Conservation (phyloP, 1,140 invertebrate genomes). For the Ooceraea biroi region DNA sequence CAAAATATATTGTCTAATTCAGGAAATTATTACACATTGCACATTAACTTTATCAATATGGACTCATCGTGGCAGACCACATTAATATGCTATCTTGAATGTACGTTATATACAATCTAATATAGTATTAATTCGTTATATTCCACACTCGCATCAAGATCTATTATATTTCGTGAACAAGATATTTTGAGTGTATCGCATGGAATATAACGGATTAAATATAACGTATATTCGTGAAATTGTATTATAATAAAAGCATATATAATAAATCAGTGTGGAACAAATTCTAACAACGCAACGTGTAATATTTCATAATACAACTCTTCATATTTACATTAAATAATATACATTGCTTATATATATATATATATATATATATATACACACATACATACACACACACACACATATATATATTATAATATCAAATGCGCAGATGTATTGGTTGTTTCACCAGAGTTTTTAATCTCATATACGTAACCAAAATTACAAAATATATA, state of each 20-base stretch:
- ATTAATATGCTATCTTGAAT: neutral
- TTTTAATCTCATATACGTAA: neutral
- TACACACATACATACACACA: too few species aligned
- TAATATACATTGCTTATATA: slow-evolving; percentile 22
- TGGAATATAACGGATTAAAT: slow-evolving; percentile 19
- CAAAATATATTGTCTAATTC: slow-evolving; percentile 20
- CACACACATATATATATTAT: neutral
- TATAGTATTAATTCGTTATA: slow-evolving; percentile 21
- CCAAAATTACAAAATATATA: slow-evolving; percentile 20
- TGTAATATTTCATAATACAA: neutral
- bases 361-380: too few species aligned
- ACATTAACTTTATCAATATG: slow-evolving; percentile 39
- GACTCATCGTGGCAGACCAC: slow-evolving; percentile 14
- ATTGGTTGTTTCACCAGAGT: neutral
- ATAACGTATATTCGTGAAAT: slow-evolving; percentile 24
- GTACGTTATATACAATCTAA: neutral
- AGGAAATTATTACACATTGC: slow-evolving; percentile 33
- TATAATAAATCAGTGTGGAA: neutral
- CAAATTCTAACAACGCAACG: neutral
- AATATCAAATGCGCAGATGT: slow-evolving; percentile 5
- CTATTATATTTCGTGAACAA: slow-evolving; percentile 10
- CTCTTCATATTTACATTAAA: slow-evolving; percentile 6
- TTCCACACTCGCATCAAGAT: neutral
- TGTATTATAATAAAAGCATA: slow-evolving; percentile 1
- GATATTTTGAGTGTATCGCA: neutral